Percentiles rank a stretch among this genome's conserved stretches.
Conservation (phyloP, 1,140 invertebrate genomes). For the Cyclargus thomasi region DNA sequence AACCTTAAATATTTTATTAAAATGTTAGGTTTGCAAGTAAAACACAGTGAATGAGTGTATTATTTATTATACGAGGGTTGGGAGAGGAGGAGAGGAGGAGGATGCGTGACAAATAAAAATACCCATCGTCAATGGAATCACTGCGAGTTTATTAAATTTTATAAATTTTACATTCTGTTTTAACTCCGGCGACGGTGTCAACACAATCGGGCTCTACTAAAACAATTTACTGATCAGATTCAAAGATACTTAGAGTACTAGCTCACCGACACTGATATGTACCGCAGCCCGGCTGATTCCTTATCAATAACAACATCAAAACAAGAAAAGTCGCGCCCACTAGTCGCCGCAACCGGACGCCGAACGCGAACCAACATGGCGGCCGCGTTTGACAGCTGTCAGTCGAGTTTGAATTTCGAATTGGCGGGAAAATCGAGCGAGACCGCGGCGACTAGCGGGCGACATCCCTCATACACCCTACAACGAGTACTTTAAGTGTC, state of each 20-base stretch:
- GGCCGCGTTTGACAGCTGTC: conserved; percentile 1
- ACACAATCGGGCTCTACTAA: conserved; percentile 26
- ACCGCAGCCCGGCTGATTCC: conserved; percentile 62
- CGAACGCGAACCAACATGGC: not conserved
- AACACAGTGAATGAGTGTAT: too few species aligned
- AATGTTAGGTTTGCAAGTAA: too few species aligned
- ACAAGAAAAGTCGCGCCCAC: conserved; percentile 60
- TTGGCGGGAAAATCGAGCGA: too few species aligned
- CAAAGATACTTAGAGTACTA: conserved; percentile 73
- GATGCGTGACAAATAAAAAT: conserved; percentile 46
- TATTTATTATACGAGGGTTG: too few species aligned
- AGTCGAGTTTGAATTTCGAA: not conserved
- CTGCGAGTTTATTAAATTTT: conserved; percentile 72
- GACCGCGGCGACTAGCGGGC: not conserved
- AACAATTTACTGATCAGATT: conserved; percentile 51
- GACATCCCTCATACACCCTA: conserved; percentile 41
- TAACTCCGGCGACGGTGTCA: conserved; percentile 25
- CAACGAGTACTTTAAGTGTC: conserved; percentile 73
- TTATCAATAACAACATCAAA: conserved; percentile 73
- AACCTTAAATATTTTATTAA: too few species aligned
- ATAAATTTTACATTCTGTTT: conserved; percentile 70
- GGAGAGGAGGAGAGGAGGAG: too few species aligned
- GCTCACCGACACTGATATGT: conserved; percentile 67
- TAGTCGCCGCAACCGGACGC: conserved; percentile 31
- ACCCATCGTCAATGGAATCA: conserved; percentile 66